Evolutionary conservation across 2,113 vertebrate genomes (phyloP), one percentile per base, ranked within the genome.

Genomic region (Nothobranchius kuhntae): DNA sequence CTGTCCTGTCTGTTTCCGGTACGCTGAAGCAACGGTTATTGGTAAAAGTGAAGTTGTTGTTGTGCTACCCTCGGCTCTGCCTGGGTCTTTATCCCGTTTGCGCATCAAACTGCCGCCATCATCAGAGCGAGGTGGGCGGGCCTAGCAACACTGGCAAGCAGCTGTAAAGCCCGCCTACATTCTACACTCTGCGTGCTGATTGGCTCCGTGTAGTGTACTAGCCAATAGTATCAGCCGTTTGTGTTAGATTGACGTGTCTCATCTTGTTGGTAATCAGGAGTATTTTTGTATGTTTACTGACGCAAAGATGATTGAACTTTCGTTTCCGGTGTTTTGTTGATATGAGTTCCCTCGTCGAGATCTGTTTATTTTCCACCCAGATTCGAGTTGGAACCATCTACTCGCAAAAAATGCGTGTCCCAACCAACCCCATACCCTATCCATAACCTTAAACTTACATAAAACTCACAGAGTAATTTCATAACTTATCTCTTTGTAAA

Each of bases 51-150:
- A 59, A 77, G 63, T 80, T 86, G 80, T 89, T 90, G 75, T 46
- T 38, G 79, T 51, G 87, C 78, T 80, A 60, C 77, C 75, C 80
- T 14, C 46, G 67, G 84, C 79, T 87, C 74, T 79, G 78, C 75
- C 75, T 71, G 60, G 56, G 68, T 92, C 87, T 87, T 91, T 89
- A 89, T 89, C 86, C 87, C 72, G 86, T 82, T 84, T 84, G 89
- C 84, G 85, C 87, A 90, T 91, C 89, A 84, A 80, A 71, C 84
- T 81, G 90, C 87, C 87, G 91, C 91, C 91, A 92, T 92, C 87
- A 82, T 87, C 83, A 87, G 73, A 86, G 82, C 83, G 45, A n/a
- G 42, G 75, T 55, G 53, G 89, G 91, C 75, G 87, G 85, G 7
- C 36, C 66, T 59, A 71, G 24, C 63, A 66, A 58, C 76, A 71